Base-by-base conservation (phyloP, 2,888 invertebrate species). In the Caenorhabditis zanzibari region DNA sequence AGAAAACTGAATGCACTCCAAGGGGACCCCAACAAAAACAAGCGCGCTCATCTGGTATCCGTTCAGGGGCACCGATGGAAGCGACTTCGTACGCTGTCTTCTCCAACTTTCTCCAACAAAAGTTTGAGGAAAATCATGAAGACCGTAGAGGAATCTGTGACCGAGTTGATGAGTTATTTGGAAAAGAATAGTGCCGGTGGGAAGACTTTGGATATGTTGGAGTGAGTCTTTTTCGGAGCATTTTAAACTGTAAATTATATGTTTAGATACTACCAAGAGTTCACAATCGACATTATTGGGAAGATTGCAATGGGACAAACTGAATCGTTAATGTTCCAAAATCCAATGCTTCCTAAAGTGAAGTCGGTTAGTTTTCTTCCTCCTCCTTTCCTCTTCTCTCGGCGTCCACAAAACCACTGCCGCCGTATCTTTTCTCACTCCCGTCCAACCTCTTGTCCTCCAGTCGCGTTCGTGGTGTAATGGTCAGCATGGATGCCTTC, bases 41-140 rank as follows among this genome's bases (percentile, higher is more conserved):
- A 66, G 32, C 22, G 59, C 1, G 54, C 35, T 5, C 35, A 81
- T 56, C 14, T 93, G 90, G 92, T 93, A 80, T 89, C 90, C 90
- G 92, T 63, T 1, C 89, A 93, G 0, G 93, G 93, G 14, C 91
- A 93, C 41, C 88, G 93, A 28, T 94, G 94, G 94, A 93, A 94
- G 87, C 90, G 93, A n/a, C 92, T 94, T 16, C 88, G 94, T n/a
- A 90, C 92, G 14, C 91, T 93, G 14, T 91, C 93, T 10, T 93
- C 93, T 44, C 94, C 94, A 0, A 93, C 93, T 2, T 94, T 94
- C 87, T 93, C 93, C 19, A 90, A 93, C 22, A 85, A 92, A 32
- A 94, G 93, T 89, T 92, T 94, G 89, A 93, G 93, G 88, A 90
- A 92, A 89, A 92, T 93, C 1, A 47, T 32, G 49, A 38, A 24